Percentiles rank a stretch among this genome's conserved stretches.
Evolutionary conservation across 2,888 invertebrate species (phyloP).

Genomic region (Marasmarcha lunaedactyla): DNA sequence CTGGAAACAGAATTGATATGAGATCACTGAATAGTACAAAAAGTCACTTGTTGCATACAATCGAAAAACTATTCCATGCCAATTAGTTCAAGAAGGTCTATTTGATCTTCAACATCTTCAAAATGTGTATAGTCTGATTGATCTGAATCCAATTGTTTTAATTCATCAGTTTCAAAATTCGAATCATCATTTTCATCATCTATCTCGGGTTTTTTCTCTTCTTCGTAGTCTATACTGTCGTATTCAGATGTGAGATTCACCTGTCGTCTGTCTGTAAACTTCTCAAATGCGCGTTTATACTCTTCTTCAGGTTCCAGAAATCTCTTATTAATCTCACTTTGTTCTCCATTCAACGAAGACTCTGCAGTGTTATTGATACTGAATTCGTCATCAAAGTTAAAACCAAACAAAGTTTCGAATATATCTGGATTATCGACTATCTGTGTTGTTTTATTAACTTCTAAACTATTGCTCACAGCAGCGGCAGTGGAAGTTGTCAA

Average conservation of each 20-base stretch:
- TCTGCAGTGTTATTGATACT: conserved; percentile 28
- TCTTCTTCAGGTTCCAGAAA: too few relatives aligned
- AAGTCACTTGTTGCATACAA: background rate
- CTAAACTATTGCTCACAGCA: conserved; percentile 8
- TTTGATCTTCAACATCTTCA: conserved; percentile 31
- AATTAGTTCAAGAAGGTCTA: conserved; percentile 52
- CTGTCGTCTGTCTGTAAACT: conserved; percentile 25
- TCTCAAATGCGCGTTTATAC: conserved; percentile 20
- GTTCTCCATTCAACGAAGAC: conserved; percentile 32
- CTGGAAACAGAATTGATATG: background rate
- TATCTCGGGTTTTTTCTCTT: conserved; percentile 24
- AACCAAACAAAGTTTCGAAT: conserved; percentile 39
- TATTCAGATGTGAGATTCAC: conserved; percentile 18
- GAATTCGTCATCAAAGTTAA: conserved; percentile 31
- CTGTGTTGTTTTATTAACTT: background rate
- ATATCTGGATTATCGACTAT: conserved; percentile 28
- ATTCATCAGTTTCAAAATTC: conserved; percentile 22
- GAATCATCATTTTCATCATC: conserved; percentile 24
- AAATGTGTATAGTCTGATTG: conserved; percentile 23
- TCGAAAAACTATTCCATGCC: conserved; percentile 44
- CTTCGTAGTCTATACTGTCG: conserved; percentile 19
- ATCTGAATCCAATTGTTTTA: conserved; percentile 19
- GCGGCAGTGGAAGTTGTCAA: conserved; percentile 21
- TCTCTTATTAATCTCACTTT: conserved; percentile 33
- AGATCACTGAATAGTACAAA: background rate